These are phyloP conservation scores for Stictocephala bisonia DNA, from an alignment of 2,888 invertebrate genomes.

Conservation along the genomic window DNA sequence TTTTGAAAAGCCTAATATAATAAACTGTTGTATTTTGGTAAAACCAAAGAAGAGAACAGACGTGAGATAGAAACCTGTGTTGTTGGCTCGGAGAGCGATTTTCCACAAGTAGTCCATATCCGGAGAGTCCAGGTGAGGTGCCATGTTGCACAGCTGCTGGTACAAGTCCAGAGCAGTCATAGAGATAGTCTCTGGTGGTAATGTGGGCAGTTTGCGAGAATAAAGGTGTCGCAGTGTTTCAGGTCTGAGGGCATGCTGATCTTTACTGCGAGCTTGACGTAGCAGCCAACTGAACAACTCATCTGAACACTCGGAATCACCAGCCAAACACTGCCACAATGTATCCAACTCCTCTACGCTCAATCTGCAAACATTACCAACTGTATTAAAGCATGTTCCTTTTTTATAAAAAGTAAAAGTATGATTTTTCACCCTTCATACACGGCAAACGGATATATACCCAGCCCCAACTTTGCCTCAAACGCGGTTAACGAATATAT, in stretches of 20 bases:
- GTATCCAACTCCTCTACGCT: slow-evolving; percentile 91
- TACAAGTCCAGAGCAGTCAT: slow-evolving; percentile 92
- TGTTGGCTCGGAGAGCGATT: slow-evolving; percentile 89
- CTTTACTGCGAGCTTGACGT: slow-evolving; percentile 89
- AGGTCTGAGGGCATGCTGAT: slow-evolving; percentile 89
- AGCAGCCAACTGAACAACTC: slow-evolving; percentile 94
- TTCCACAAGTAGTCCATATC: slow-evolving; percentile 97
- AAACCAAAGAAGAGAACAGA: too few relatives aligned
- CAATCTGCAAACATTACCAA: slow-evolving; percentile 66
- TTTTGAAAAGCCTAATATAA: too few relatives aligned
- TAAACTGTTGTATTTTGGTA: too few relatives aligned
- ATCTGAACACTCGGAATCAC: slow-evolving; percentile 87
- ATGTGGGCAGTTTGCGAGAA: slow-evolving; percentile 86
- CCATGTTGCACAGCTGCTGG: slow-evolving; percentile 90
- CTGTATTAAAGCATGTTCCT: background rate
- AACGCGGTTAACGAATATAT: too few relatives aligned
- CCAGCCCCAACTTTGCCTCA: too few relatives aligned
- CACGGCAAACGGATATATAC: too few relatives aligned
- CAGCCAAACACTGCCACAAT: slow-evolving; percentile 91
- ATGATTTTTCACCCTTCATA: background rate
- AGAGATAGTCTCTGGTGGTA: slow-evolving; percentile 89
- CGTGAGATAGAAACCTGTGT: slow-evolving; percentile 78
- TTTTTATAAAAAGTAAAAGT: background rate
- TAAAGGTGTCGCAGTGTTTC: slow-evolving; percentile 90
- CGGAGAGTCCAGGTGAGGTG: slow-evolving; percentile 73